Conservation (phyloP, 2,113 vertebrate species). For the Scomber colias region DNA sequence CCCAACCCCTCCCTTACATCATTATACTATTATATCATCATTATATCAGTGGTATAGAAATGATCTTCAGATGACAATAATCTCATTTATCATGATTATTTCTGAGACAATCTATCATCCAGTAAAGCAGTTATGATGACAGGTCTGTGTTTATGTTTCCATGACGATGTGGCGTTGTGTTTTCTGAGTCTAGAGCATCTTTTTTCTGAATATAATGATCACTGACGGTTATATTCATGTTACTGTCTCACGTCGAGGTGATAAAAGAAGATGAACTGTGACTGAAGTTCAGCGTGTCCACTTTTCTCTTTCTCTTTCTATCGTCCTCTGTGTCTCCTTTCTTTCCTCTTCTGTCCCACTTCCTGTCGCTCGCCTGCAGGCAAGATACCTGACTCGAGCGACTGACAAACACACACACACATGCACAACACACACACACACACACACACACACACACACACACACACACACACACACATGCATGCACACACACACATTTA, state of each 20-base stretch:
- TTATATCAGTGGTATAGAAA: too few species aligned
- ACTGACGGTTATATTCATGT: too few species aligned
- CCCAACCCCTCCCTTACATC: too few species aligned
- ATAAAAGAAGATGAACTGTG: slow-evolving; percentile 26
- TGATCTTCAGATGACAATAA: too few species aligned
- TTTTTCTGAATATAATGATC: too few species aligned
- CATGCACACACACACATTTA: not conserved
- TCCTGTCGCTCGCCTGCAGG: slow-evolving; percentile 57
- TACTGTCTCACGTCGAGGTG: not conserved
- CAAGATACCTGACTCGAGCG: slow-evolving; percentile 47
- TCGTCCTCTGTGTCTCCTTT: slow-evolving; percentile 29
- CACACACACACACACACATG: slow-evolving; percentile 18
- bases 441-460: slow-evolving; percentile 28
- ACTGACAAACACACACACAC: slow-evolving; percentile 28
- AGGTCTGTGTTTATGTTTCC: too few species aligned
- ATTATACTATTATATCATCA: too few species aligned
- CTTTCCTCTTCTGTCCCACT: slow-evolving; percentile 58
- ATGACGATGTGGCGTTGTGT: too few species aligned
- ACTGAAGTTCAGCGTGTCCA: slow-evolving; percentile 22
- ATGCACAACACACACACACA: slow-evolving; percentile 16
- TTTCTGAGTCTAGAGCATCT: too few species aligned
- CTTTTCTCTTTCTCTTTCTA: not conserved
- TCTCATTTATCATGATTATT: too few species aligned
- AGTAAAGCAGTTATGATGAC: too few species aligned
- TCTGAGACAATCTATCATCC: too few species aligned